Evolutionary conservation across 2,113 vertebrate species (phyloP), one percentile per base, ranked within the genome.

Genomic region (Leptobrachium ailaonicum): DNA sequence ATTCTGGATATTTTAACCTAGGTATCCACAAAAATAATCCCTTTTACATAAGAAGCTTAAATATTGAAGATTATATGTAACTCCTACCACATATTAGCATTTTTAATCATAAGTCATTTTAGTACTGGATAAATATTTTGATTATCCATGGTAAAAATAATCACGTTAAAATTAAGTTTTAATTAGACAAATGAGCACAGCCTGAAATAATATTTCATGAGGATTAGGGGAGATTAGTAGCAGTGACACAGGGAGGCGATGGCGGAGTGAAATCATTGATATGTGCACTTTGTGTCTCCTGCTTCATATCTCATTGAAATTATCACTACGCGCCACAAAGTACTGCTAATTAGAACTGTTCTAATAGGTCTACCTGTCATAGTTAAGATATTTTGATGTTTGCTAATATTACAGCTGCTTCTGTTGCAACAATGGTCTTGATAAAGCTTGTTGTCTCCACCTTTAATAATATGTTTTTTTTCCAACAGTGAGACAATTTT

Each of bases 41-140:
- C 0, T 43, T 75, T 66, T 53, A 66, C 73, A 75, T 66, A 75
- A 75, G 62, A 75, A 41, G 62, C 43, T 75, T 64, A 75, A 42
- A 75, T 56, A 75, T 66, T 66, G 62, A 13, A 66, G n/a, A 75
- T 32, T 75, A 44, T 20, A 66, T 75, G 44, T 66, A 50, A 45
- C 62, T 75, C n/a, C 44, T 75, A n/a, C 41, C 42, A 47, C 63
- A 66, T 75, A 66, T 66, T 66, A 64, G 44, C 60, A 66, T 53
- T 62, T 75, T 75, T 75, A 75, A 75, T 75, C 14, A 75, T 50
- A 42, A 45, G 60, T 41, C 62, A 75, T 50, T 64, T 63, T 75
- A 50, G 44, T 14, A 4, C 6, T 64, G 43, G 44, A 75, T 64
- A 66, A 64, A 75, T 66, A 75, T 75, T 75, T 75, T 75, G 73